phyloP scores from a whole-genome alignment of 1,140 invertebrate genomes.

The Drosophila watanabei region DNA sequence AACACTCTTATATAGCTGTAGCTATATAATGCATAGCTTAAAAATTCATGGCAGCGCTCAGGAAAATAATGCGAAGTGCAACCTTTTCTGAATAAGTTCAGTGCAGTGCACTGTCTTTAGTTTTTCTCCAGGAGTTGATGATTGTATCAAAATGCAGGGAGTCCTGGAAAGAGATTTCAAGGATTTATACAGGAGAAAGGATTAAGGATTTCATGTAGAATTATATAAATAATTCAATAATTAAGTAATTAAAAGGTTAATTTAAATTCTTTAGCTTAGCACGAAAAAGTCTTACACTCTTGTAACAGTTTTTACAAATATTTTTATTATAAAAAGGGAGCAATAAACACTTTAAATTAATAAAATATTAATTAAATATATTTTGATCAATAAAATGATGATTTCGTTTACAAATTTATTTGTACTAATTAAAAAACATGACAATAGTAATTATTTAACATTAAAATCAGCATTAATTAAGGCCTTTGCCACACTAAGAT shows the following conservation, averaged over 20 bases:
- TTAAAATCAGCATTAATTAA: too few species aligned
- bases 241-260: neutral
- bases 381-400: too few species aligned
- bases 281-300: too few species aligned
- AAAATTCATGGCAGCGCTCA: conserved; percentile 41
- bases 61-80: conserved; percentile 43
- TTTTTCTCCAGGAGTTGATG: neutral
- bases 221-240: too few species aligned
- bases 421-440: too few species aligned
- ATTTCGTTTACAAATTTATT: too few species aligned
- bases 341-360: too few species aligned
- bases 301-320: too few species aligned
- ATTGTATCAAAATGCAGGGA: neutral
- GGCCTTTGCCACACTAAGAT: too few species aligned
- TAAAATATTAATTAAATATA: too few species aligned
- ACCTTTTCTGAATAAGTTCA: conserved; percentile 35
- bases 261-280: neutral
- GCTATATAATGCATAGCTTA: conserved; percentile 38
- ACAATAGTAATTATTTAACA: too few species aligned
- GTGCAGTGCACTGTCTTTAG: neutral
- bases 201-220: neutral
- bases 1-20: conserved; percentile 2
- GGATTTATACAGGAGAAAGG: neutral
- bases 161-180: neutral
- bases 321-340: too few species aligned